phyloP scores from a whole-genome alignment of 2,797 vertebrate species.

The Cossypha niveicapilla region DNA sequence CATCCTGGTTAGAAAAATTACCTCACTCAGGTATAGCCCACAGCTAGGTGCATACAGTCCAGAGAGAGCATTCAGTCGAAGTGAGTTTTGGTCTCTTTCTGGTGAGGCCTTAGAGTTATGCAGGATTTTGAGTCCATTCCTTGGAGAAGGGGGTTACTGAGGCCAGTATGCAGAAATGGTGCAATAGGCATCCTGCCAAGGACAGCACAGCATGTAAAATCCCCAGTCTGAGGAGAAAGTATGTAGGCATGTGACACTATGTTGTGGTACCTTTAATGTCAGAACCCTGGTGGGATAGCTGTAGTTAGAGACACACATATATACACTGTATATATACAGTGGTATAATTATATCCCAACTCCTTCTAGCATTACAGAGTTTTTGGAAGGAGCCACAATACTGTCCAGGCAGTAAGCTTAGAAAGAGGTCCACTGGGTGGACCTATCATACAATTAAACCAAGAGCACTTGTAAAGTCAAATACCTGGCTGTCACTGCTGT shows the following conservation, averaged over 20 bases:
- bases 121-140: background rate
- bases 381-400: background rate
- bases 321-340: background rate
- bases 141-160: background rate
- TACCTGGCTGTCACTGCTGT: background rate
- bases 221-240: background rate
- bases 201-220: background rate
- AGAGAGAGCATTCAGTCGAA: background rate
- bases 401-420: background rate
- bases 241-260: fast-evolving
- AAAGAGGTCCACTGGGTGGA: background rate
- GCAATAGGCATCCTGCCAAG: background rate
- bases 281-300: background rate
- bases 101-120: fast-evolving
- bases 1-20: background rate
- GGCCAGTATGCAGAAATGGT: background rate
- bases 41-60: background rate
- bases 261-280: background rate
- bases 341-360: background rate
- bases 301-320: background rate
- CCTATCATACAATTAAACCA: background rate
- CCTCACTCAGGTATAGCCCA: background rate
- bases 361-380: background rate
- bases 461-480: background rate
- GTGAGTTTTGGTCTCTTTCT: background rate